Evolutionary conservation across 2,888 invertebrate genomes (phyloP).

Genomic region (Atrina japonica): DNA sequence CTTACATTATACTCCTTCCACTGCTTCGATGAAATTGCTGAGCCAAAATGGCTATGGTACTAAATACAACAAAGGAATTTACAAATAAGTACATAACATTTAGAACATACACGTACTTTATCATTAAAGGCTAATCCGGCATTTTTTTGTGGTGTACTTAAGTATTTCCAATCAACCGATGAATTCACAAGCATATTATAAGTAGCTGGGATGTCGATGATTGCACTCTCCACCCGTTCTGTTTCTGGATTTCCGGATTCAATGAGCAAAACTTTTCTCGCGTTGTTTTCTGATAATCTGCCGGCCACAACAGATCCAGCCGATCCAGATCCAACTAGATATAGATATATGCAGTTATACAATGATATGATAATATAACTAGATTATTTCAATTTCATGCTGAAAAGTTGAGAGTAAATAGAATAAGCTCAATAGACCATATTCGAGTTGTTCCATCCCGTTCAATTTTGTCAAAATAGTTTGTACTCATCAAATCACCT

Average conservation of each 20-base stretch:
- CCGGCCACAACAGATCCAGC: constrained; percentile 38
- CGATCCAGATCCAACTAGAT: constrained; percentile 39
- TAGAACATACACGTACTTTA: constrained; percentile 16
- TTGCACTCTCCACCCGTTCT: constrained; percentile 31
- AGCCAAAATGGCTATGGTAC: too few relatives aligned
- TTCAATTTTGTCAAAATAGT: too few relatives aligned
- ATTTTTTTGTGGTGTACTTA: constrained; percentile 28
- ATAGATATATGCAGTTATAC: too few relatives aligned
- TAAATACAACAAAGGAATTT: background rate
- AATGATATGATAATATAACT: too few relatives aligned
- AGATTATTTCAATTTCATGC: too few relatives aligned
- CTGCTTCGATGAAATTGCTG: too few relatives aligned
- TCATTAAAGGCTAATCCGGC: constrained; percentile 33
- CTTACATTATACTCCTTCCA: too few relatives aligned
- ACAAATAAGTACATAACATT: background rate
- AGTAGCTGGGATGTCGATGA: constrained; percentile 30
- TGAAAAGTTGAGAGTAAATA: too few relatives aligned
- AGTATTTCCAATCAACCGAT: constrained; percentile 31
- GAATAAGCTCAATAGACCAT: too few relatives aligned
- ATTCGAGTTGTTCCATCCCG: too few relatives aligned
- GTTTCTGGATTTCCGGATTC: constrained; percentile 35
- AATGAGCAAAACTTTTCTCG: constrained; percentile 16
- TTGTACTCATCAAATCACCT: too few relatives aligned
- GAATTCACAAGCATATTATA: constrained; percentile 27
- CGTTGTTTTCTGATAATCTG: constrained; percentile 25